phyloP scores from a whole-genome alignment of 1,140 invertebrate species.

The Orius insidiosus region DNA sequence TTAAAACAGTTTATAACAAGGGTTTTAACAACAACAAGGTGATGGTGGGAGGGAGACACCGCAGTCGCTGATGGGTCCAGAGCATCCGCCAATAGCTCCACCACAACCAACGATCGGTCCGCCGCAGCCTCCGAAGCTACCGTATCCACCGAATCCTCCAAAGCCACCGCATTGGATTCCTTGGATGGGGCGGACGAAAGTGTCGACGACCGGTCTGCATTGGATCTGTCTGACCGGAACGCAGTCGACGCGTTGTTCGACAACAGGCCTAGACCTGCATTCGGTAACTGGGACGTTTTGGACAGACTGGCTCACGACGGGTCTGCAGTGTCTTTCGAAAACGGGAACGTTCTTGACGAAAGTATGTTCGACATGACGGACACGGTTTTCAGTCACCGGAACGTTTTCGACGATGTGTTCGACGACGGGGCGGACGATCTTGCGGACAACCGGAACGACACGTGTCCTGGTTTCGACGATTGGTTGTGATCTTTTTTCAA shows the following conservation, averaged over 20 bases:
- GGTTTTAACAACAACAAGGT: too few species aligned
- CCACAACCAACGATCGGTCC: not conserved
- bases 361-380: not conserved
- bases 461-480: not conserved
- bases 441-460: not conserved
- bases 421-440: not conserved
- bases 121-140: not conserved
- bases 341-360: not conserved
- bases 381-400: not conserved
- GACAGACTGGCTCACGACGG: not conserved
- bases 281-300: not conserved
- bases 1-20: too few species aligned
- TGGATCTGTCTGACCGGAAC: not conserved
- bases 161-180: not conserved
- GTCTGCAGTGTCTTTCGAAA: not conserved
- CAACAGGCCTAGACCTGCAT: not conserved
- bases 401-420: not conserved
- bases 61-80: too few species aligned
- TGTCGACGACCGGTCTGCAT: not conserved
- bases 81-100: not conserved
- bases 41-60: too few species aligned
- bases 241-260: not conserved
- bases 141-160: not conserved
- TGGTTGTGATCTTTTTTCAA: not conserved
- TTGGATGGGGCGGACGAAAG: not conserved